Evolutionary conservation across 2,888 invertebrate species (phyloP).

Genomic region (Xestia rhomboidea): DNA sequence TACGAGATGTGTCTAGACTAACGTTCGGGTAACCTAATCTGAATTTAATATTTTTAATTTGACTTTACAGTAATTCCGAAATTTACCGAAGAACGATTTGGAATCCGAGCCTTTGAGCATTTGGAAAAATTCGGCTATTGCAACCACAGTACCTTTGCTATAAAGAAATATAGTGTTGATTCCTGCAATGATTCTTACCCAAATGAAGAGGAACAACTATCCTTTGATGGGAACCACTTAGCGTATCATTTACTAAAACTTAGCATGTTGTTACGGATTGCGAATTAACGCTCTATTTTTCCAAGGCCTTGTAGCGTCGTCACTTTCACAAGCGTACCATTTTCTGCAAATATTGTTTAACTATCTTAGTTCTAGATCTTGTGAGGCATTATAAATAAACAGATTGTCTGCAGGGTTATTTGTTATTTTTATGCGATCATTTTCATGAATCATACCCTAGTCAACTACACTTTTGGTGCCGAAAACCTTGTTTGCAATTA

Average conservation of each 20-base stretch:
- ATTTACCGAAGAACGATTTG: conserved; percentile 1
- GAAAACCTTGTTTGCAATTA: conserved; percentile 34
- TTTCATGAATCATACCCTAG: conserved; percentile 30
- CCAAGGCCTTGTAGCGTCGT: conserved; percentile 49
- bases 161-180: background rate
- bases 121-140: background rate
- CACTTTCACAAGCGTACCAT: conserved; percentile 49
- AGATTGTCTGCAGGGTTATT: conserved; percentile 38
- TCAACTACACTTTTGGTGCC: background rate
- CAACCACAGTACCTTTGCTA: background rate
- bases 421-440: conserved; percentile 32
- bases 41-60: conserved; percentile 14
- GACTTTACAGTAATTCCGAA: background rate
- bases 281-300: conserved; percentile 46
- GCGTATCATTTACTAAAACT: conserved; percentile 32
- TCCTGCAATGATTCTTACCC: conserved; percentile 11
- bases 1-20: conserved; percentile 68
- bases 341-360: conserved; percentile 42
- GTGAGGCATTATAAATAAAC: conserved; percentile 35
- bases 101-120: background rate
- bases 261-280: conserved; percentile 40
- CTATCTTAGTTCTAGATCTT: conserved; percentile 44
- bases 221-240: conserved; percentile 1
- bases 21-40: conserved; percentile 49
- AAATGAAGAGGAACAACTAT: conserved; percentile 2